Evolutionary conservation across 2,888 invertebrate genomes (phyloP), one percentile per base, ranked within the genome.

Genomic region (Sycophila texana): DNA sequence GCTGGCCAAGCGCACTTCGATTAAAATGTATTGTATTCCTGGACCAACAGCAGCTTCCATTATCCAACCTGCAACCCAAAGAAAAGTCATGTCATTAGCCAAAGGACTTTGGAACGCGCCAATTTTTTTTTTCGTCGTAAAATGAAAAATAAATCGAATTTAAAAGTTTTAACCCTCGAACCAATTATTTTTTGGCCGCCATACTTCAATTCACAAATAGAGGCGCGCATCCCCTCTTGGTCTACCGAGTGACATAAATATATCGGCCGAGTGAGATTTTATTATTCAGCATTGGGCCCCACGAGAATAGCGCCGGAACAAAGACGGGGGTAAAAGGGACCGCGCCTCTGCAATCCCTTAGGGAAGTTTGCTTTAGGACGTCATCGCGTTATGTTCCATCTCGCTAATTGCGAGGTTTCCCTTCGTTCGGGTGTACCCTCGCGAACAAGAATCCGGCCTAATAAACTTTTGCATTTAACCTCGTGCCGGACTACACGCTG

Each of bases 381-480:
- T 89, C 89, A 89, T 88, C 86, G 85, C 86, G 85, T 30, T 20
- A 68, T n/a, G 4, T 67, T 18, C 70, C 51, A 85, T 87, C 85
- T 85, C 84, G 87, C 88, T 90, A 90, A 90, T 90, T 90, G 87
- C 87, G 83, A 84, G 86, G 86, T 86, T 88, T 87, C 39, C 39
- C 88, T 89, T 88, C 86, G 88, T 88, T 20, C 4, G 39, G 39
- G 39, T 39, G 67, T 86, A 85, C 86, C 86, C 88, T 86, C 86
- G 75, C 73, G 53, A 13, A 20, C 82, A 84, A 81, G 83, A 87
- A 85, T 82, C 84, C 85, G 83, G 86, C 86, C 86, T 88, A 88
- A 88, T 89, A 89, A 88, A 89, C 88, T 88, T 89, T 89, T 89
- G 89, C 90, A 87, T 89, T 89, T 89, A 90, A 86, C 86, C 85